phyloP scores from a whole-genome alignment of 2,888 invertebrate genomes.

The Epicampocera succincta region DNA sequence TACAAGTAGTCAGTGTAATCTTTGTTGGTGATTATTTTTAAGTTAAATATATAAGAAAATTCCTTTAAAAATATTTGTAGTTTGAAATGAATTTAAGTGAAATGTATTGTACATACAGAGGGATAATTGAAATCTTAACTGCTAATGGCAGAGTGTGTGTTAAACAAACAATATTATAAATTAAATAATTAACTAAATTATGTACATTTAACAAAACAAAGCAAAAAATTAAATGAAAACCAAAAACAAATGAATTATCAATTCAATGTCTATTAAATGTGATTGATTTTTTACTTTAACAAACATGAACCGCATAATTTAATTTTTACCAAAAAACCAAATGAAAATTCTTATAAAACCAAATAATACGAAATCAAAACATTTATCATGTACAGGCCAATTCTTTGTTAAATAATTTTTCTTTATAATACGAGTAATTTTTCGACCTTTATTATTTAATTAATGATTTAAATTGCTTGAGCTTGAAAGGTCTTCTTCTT shows the following conservation, averaged over 20 bases:
- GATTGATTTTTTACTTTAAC: slow-evolving; percentile 63
- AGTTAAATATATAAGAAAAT: slow-evolving; percentile 7
- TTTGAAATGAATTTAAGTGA: slow-evolving; percentile 16
- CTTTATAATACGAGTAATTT: too few species aligned
- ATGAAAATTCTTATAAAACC: slow-evolving; percentile 2
- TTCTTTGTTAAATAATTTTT: too few species aligned
- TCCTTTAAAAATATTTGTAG: slow-evolving; percentile 17
- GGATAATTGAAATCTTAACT: slow-evolving; percentile 13
- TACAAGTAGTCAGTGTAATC: slow-evolving; percentile 9
- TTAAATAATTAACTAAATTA: not conserved
- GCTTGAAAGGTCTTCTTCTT: too few species aligned
- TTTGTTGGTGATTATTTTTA: slow-evolving; percentile 15
- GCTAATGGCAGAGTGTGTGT: slow-evolving; percentile 43
- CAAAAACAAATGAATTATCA: not conserved
- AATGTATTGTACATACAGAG: slow-evolving; percentile 27
- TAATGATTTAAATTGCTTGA: too few species aligned
- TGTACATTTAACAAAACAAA: slow-evolving; percentile 4
- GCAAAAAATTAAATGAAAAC: too few species aligned
- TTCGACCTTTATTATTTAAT: too few species aligned
- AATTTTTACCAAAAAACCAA: not conserved
- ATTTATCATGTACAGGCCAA: too few species aligned
- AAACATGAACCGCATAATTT: slow-evolving; percentile 9
- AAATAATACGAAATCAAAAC: slow-evolving; percentile 7
- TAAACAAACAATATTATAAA: not conserved
- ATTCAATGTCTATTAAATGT: slow-evolving; percentile 59